Conservation (phyloP, 2,797 vertebrate species). For the Rhabdomys pumilio region DNA sequence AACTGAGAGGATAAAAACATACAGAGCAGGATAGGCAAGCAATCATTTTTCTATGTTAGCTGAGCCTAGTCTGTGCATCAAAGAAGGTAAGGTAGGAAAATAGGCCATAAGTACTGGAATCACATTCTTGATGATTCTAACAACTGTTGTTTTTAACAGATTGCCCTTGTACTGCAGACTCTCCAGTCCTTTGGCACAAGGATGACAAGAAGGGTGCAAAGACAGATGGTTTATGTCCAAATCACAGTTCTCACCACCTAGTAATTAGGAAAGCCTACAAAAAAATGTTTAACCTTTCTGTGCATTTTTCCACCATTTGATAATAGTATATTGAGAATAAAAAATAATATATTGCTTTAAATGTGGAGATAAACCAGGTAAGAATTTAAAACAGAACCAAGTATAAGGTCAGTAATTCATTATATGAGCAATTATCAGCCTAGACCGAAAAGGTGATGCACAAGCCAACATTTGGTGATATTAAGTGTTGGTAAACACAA, state of each 20-base stretch:
- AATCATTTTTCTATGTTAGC: background rate
- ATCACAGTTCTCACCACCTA: background rate
- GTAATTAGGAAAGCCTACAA: background rate
- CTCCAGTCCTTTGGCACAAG: background rate
- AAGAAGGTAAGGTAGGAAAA: background rate
- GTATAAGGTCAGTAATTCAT: background rate
- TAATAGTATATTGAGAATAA: background rate
- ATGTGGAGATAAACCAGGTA: background rate
- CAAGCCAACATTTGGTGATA: background rate
- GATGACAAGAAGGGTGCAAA: background rate
- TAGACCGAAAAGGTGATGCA: background rate
- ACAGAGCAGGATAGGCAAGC: background rate
- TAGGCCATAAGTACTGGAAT: background rate
- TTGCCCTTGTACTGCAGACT: rapidly evolving
- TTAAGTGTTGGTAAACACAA: background rate
- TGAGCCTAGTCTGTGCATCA: background rate
- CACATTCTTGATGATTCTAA: background rate
- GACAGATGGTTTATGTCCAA: background rate
- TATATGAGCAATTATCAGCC: background rate
- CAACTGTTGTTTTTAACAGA: background rate
- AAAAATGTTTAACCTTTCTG: background rate
- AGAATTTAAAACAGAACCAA: background rate
- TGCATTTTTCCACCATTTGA: background rate
- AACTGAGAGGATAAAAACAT: background rate
- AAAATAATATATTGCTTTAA: slow-evolving; percentile 1